Evolutionary conservation across 1,140 invertebrate genomes (phyloP).

Genomic region (Drosophila kohkoa): DNA sequence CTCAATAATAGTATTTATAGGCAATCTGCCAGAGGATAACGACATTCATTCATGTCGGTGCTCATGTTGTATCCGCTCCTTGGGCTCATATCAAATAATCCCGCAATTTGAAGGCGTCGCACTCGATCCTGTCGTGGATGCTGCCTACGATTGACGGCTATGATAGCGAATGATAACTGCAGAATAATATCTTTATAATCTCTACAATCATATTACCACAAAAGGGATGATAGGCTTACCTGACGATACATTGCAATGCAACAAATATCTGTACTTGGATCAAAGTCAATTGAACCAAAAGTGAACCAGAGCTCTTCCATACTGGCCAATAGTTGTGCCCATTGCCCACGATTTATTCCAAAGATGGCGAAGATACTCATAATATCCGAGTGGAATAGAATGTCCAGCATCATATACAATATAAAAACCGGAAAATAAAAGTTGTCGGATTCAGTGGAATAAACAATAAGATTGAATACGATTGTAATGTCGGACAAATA

Average conservation of each 20-base stretch:
- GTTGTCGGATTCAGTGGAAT: conserved; percentile 4
- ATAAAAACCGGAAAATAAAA: conserved; percentile 7
- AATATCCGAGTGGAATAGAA: conserved; percentile 1
- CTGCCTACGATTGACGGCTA: conserved; percentile 40
- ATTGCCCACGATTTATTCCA: background rate
- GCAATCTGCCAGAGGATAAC: conserved; percentile 65
- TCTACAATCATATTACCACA: too few relatives aligned
- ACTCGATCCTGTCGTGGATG: conserved; percentile 36
- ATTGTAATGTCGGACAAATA: conserved; percentile 51
- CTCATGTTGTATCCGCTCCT: conserved; percentile 21
- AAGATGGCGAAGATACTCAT: conserved; percentile 24
- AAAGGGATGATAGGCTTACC: conserved; percentile 14
- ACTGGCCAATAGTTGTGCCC: background rate
- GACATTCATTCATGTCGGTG: conserved; percentile 45
- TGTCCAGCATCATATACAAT: background rate
- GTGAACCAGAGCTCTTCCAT: conserved; percentile 17
- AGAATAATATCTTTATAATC: too few relatives aligned
- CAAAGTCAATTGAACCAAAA: background rate
- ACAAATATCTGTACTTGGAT: background rate
- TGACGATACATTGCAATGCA: conserved; percentile 27
- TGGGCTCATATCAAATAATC: conserved; percentile 57
- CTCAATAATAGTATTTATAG: conserved; percentile 48
- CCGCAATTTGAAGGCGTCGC: conserved; percentile 50
- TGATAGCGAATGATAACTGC: conserved; percentile 57
- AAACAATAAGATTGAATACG: conserved; percentile 53